Evolutionary conservation across 2,113 vertebrate genomes (phyloP).

Genomic region (Dromaius novaehollandiae): DNA sequence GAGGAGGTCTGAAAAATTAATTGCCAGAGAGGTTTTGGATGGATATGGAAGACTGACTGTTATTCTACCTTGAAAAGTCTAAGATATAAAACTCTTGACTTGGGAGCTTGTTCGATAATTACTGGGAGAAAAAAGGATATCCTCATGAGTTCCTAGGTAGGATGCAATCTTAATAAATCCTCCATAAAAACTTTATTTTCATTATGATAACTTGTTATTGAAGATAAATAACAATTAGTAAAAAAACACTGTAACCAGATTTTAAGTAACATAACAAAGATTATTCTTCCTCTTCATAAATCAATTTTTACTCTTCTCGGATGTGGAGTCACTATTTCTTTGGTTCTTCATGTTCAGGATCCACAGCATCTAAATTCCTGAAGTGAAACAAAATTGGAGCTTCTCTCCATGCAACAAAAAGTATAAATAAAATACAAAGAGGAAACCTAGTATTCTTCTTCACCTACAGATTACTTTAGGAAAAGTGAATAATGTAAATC

Average conservation of each 20-base stretch:
- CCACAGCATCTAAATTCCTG: not conserved
- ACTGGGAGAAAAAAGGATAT: not conserved
- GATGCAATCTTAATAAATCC: not conserved
- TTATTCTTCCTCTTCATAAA: not conserved
- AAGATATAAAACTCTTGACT: not conserved
- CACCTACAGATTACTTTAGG: not conserved
- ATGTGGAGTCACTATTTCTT: not conserved
- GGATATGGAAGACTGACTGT: not conserved
- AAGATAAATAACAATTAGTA: not conserved
- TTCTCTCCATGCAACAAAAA: not conserved
- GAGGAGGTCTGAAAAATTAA: not conserved
- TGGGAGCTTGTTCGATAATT: not conserved
- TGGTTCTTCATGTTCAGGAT: not conserved
- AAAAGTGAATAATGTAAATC: not conserved
- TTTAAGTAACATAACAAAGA: not conserved
- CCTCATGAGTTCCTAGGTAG: not conserved
- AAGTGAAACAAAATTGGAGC: not conserved
- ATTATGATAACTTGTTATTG: not conserved
- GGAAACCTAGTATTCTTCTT: not conserved
- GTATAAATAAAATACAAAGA: not conserved
- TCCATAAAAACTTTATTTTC: not conserved
- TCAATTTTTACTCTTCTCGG: not conserved
- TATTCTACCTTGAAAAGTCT: not conserved
- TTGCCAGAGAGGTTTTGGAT: not conserved
- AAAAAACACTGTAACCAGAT: not conserved